These are phyloP conservation scores for Acromyrmex charruanus DNA, from an alignment of 1,140 invertebrate species.

Conservation along the genomic window DNA sequence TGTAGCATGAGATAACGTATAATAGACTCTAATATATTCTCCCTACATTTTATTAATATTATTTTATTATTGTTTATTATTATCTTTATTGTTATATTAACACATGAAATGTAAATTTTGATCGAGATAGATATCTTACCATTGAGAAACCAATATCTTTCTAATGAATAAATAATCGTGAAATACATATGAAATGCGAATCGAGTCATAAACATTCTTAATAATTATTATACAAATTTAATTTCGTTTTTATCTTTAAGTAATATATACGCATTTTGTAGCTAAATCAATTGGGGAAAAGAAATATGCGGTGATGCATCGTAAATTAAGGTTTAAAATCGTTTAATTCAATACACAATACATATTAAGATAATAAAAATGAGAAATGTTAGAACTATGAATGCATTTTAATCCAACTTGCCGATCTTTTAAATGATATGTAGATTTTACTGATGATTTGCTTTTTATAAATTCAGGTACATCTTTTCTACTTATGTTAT, in stretches of 20 bases:
- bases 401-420: conserved; percentile 21
- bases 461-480: not conserved
- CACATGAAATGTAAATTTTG: conserved; percentile 27
- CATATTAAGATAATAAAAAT: conserved; percentile 59
- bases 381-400: conserved; percentile 35
- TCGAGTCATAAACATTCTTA: conserved; percentile 26
- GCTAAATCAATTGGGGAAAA: conserved; percentile 21
- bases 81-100: conserved; percentile 49
- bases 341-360: conserved; percentile 43
- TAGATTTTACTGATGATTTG: conserved; percentile 14
- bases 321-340: conserved; percentile 41
- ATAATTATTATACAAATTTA: conserved; percentile 40
- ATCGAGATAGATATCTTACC: not conserved
- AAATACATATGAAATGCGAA: conserved; percentile 52
- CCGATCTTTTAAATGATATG: not conserved
- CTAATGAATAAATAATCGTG: conserved; percentile 37
- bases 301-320: conserved; percentile 3
- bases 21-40: conserved; percentile 39
- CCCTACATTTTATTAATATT: conserved; percentile 41
- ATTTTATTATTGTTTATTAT: conserved; percentile 47
- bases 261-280: conserved; percentile 30
- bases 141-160: conserved; percentile 6
- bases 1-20: conserved; percentile 44
- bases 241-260: conserved; percentile 46
- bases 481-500: not conserved